A percentile compares a stretch with the other conserved stretches of the same genome.
Evolutionary conservation across 2,797 vertebrate species (phyloP).

Genomic region (Orestias chungarensis): DNA sequence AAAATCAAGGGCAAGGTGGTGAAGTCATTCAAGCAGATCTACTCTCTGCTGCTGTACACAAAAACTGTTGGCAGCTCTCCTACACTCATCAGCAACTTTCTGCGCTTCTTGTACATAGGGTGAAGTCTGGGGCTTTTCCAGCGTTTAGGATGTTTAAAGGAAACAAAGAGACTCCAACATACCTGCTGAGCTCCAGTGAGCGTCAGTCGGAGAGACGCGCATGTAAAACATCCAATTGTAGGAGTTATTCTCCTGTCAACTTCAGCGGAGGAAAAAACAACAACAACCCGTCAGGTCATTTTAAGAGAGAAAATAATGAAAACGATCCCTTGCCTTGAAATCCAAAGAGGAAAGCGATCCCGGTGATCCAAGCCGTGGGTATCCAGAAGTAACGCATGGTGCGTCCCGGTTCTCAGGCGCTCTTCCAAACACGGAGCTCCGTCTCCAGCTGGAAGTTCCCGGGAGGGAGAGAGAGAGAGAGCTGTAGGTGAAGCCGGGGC

Average conservation of each 20-base stretch:
- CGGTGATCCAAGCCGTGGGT: constrained; percentile 66
- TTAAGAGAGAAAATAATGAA: constrained; percentile 24
- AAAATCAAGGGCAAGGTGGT: not conserved
- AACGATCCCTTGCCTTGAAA: constrained; percentile 71
- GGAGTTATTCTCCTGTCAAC: constrained; percentile 12
- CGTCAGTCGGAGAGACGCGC: constrained; percentile 22
- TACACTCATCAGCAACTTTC: constrained; percentile 29
- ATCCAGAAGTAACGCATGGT: constrained; percentile 72
- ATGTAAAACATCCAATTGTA: constrained; percentile 13
- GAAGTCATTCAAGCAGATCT: not conserved
- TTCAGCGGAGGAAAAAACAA: constrained; percentile 26
- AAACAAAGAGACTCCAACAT: constrained; percentile 45
- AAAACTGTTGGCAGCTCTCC: constrained; percentile 17
- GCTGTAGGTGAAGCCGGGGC: constrained; percentile 43
- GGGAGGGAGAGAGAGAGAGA: constrained; percentile 38
- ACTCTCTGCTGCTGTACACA: constrained; percentile 14
- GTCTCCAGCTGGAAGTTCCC: constrained; percentile 43
- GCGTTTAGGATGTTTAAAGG: constrained; percentile 24
- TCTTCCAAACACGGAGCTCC: constrained; percentile 26
- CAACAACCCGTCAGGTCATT: constrained; percentile 9
- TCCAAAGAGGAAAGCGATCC: constrained; percentile 63
- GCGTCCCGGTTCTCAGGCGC: constrained; percentile 31
- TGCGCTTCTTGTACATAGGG: not conserved
- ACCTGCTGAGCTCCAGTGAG: constrained; percentile 28
- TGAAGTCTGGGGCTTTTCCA: not conserved